Evolutionary conservation across 1,140 invertebrate species (phyloP).

Genomic region (Sarcophaga bullata): DNA sequence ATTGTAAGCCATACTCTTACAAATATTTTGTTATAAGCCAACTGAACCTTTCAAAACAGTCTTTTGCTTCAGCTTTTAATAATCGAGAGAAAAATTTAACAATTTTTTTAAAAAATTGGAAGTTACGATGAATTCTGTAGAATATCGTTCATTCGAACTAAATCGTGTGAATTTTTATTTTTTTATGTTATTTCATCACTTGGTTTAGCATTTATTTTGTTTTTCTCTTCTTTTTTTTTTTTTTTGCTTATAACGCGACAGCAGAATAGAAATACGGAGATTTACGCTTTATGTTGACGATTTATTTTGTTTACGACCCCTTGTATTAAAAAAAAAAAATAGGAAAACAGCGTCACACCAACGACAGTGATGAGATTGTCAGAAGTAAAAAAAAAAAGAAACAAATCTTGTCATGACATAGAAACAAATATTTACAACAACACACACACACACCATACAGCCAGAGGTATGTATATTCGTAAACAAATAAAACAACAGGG

Average conservation of each 20-base stretch:
- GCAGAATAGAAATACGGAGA: background rate
- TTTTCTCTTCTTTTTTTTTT: background rate
- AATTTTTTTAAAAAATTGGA: no score
- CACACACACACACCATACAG: background rate
- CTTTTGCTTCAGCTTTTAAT: no score
- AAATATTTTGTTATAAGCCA: no score
- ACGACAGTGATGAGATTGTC: constrained; percentile 13
- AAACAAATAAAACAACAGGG: background rate
- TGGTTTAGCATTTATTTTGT: no score
- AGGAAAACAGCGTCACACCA: background rate
- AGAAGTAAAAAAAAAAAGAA: background rate
- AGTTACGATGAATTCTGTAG: no score
- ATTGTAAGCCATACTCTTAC: no score
- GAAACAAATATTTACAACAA: background rate
- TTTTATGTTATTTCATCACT: no score
- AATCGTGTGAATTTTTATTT: no score
- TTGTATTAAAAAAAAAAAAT: constrained; percentile 19
- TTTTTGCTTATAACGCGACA: background rate
- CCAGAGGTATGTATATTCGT: background rate
- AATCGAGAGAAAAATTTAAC: no score
- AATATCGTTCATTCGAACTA: no score
- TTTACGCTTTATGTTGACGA: constrained; percentile 36
- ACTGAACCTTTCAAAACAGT: no score
- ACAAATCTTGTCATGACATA: background rate
- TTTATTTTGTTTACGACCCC: constrained; percentile 38